Base-by-base conservation (phyloP, 2,888 invertebrate species). In the Graphium colonna region DNA sequence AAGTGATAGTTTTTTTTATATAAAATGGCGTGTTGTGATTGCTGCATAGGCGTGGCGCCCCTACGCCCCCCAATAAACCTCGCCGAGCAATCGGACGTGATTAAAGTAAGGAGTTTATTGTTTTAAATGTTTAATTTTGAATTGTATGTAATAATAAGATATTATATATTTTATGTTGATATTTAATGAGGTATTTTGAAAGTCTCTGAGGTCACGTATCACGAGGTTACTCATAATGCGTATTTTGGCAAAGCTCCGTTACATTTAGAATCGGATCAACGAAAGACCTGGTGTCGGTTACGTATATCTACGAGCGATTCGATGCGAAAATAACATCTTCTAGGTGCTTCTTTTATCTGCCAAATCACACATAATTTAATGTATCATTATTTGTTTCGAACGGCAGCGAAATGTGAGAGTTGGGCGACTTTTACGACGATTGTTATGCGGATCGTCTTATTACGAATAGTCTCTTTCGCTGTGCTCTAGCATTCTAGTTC, bases 51-150 rank as follows among this genome's bases (percentile, higher is more conserved):
- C 66, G 92, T 92, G 58, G 90, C 92, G 66, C 94, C 94, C 55
- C 92, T 96, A 65, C 92, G 94, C 69, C 91, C 94, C 61, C 96
- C 96, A 59, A 94, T 96, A 75, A 94, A 93, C 78, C 86, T 95
- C 64, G 91, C 75, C 71, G 93, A 93, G 67, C 88, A 88, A 70
- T 96, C 96, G 58, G 95, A 96, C 68, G 82, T 92, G 60, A 86
- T 95, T 61, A 95, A 94, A 93, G 96, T 96, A 90, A 93, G 92
- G 12, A 36, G 31, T 12, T 36, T 36, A 36, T 31, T n/a, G 36
- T 3, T 12, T n/a, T 12, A 31, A 9, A 9, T 5, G 9, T 31
- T 31, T 31, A 9, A 10, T 31, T 26, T 3, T 31, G 10, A 9
- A 31, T 18, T 44, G 1, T 8, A 31, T n/a, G 5, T 7, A 33